These are phyloP conservation scores for Bradypodion pumilum DNA, from an alignment of 2,797 vertebrate species.

Conservation along the genomic window DNA sequence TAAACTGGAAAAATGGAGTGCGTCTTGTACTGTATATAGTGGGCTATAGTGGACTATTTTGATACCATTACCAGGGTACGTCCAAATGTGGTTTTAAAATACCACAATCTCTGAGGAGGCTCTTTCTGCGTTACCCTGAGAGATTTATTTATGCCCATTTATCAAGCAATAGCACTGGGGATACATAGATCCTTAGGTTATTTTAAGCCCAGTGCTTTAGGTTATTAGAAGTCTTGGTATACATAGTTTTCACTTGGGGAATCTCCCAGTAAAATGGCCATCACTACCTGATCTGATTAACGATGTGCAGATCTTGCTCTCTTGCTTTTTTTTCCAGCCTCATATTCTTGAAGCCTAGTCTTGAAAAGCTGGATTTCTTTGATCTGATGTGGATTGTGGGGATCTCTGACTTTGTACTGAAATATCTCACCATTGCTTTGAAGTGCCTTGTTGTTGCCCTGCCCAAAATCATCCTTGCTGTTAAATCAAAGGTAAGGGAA, in stretches of 20 bases:
- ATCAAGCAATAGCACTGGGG: too few species aligned
- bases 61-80: too few species aligned
- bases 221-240: background rate
- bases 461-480: slow-evolving; percentile 91
- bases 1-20: too few species aligned
- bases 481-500: slow-evolving; percentile 89
- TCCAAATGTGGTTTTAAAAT: too few species aligned
- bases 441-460: slow-evolving; percentile 92
- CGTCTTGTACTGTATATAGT: too few species aligned
- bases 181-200: background rate
- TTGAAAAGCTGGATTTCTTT: slow-evolving; percentile 93
- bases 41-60: too few species aligned
- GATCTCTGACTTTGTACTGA: slow-evolving; percentile 94
- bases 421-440: slow-evolving; percentile 91
- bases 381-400: slow-evolving; percentile 96
- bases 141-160: too few species aligned
- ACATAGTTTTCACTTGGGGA: background rate
- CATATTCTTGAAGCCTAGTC: slow-evolving; percentile 91
- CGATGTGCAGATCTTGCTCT: slow-evolving; percentile 1
- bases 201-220: too few species aligned
- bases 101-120: too few species aligned
- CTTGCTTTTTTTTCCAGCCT: slow-evolving; percentile 78
- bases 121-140: too few species aligned
- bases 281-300: background rate
- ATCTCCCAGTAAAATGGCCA: background rate